phyloP scores from a whole-genome alignment of 2,888 invertebrate genomes.

The Drosophila cognata region DNA sequence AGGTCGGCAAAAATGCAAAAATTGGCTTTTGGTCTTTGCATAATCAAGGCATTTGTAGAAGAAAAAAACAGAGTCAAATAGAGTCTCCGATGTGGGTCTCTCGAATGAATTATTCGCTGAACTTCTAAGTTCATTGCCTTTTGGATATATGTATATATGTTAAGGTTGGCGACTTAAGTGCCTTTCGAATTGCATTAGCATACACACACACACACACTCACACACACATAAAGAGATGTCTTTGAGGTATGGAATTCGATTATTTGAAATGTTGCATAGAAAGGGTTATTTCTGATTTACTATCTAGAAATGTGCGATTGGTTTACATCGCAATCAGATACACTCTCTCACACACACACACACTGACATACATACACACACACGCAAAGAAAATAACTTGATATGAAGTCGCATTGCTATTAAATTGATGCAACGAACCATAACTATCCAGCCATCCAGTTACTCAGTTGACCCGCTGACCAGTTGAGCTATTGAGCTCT shows the following conservation, averaged over 20 bases:
- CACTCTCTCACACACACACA: neutral
- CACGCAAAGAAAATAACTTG: slow-evolving; percentile 13
- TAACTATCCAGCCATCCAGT: slow-evolving; percentile 42
- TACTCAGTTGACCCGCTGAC: slow-evolving; percentile 12
- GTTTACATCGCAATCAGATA: neutral
- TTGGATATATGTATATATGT: neutral
- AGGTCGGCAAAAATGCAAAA: neutral
- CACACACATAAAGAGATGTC: neutral
- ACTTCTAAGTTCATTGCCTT: neutral
- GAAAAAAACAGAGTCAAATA: neutral
- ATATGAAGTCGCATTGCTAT: slow-evolving; percentile 66
- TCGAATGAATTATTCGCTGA: neutral
- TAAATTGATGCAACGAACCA: slow-evolving; percentile 69
- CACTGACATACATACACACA: neutral
- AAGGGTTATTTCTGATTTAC: neutral
- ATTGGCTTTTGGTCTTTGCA: neutral
- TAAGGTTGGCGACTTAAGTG: slow-evolving; percentile 1
- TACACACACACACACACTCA: neutral
- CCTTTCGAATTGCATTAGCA: neutral
- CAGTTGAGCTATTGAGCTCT: slow-evolving; percentile 6
- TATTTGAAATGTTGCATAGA: slow-evolving; percentile 6
- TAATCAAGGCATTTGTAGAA: neutral
- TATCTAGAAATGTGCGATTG: slow-evolving; percentile 2
- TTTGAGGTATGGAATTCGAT: slow-evolving; percentile 2
- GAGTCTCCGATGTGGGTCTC: neutral